Base-by-base conservation (phyloP, 2,888 invertebrate species). In the Deilephila elpenor region DNA sequence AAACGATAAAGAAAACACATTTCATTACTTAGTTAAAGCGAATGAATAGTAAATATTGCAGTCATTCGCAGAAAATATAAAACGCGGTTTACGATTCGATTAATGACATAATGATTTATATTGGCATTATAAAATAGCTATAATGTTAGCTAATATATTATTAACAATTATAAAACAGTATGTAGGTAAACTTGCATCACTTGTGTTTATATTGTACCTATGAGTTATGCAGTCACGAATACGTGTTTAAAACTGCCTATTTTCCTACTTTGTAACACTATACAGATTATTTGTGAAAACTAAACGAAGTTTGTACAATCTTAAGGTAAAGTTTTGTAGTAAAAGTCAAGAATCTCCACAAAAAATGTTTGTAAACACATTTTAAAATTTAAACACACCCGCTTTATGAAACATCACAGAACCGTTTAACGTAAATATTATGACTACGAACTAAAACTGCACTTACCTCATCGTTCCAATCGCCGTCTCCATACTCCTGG, bases 401-500 rank as follows among this genome's bases (percentile, higher is more conserved):
- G 64, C 20, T 20, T 61, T 32, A 64, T 20, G 11, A 64, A 34
- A 67, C 25, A 44, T 67, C 67, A 51, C 25, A 51, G 67, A 64
- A 64, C 20, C 67, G 37, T 51, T 20, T 44, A 51, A 25, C 25
- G 44, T 51, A 56, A 56, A 56, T 56, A 56, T 56, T 56, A 56
- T 56, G 56, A n/a, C 56, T 67, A 44, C 25, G 20, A 64, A 51
- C 67, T 25, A 17, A 25, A 37, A 71, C 11, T 59, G 20, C n/a
- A 89, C 93, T 84, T 76, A 93, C 93, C 86, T 91, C 91, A 74
- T 93, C 93, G 76, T 87, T 87, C 87, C 91, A 91, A 37, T 88
- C 88, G 59, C 80, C 76, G 64, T 91, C 91, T n/a, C 80, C 83
- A 72, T 91, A 89, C 2, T 91, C 89, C 73, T 83, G 84, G 0